Conservation (phyloP, 2,888 invertebrate species). For the Aphodius sticticus region DNA sequence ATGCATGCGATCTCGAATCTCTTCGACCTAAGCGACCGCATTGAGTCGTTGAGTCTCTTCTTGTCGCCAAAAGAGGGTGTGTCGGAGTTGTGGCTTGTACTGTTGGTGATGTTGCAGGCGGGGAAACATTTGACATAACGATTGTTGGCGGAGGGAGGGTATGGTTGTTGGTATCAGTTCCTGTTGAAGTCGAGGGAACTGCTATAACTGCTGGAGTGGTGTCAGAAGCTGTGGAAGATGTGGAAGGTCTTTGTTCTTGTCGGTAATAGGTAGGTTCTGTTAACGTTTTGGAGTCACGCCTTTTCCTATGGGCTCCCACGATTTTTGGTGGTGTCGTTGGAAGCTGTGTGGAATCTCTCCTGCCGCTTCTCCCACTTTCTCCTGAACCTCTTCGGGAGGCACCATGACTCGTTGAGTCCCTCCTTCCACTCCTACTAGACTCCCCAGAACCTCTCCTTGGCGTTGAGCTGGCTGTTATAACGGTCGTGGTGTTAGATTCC, state of each 20-base stretch:
- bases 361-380: conserved; percentile 73
- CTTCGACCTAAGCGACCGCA: conserved; percentile 73
- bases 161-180: conserved; percentile 68
- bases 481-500: conserved; percentile 66
- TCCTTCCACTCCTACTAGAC: conserved; percentile 68
- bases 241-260: conserved; percentile 74
- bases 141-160: conserved; percentile 77
- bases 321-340: conserved; percentile 66
- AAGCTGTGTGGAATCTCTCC: conserved; percentile 71
- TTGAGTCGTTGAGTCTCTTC: conserved; percentile 87
- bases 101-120: conserved; percentile 82
- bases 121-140: conserved; percentile 83
- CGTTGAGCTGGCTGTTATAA: conserved; percentile 58
- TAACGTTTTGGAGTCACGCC: conserved; percentile 65
- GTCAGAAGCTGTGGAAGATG: conserved; percentile 77
- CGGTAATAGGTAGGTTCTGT: conserved; percentile 65
- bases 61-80: conserved; percentile 63
- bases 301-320: conserved; percentile 67
- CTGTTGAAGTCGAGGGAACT: conserved; percentile 53
- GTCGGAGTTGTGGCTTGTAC: conserved; percentile 63
- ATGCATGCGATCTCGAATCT: conserved; percentile 72
- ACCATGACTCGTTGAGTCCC: conserved; percentile 66
- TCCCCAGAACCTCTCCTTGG: conserved; percentile 72
- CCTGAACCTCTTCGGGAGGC: conserved; percentile 73
- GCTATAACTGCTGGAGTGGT: conserved; percentile 66